Base-by-base conservation (phyloP, 1,140 invertebrate genomes). In the Drosophila punjabiensis region DNA sequence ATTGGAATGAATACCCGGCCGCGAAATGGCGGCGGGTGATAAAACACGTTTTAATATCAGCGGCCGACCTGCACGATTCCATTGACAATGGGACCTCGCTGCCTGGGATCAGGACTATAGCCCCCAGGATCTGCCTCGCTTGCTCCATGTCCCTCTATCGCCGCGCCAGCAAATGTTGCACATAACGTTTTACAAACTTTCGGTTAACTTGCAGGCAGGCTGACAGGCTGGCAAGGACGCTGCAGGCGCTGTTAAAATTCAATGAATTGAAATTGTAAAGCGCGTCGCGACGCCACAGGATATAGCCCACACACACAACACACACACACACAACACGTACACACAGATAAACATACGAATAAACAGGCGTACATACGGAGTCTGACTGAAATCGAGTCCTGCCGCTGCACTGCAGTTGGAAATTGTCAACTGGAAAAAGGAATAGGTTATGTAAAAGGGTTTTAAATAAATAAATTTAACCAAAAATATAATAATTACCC, bases 211-310 rank as follows among this genome's bases (percentile, higher is more conserved):
- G 55, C 55, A 58, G 55, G 18, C 30, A n/a, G 61, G 37, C 33
- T 56, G 33, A 13, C 30, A n/a, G 61, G 37, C 59, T 45, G 28
- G 55, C 71, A 62, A 75, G 71, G 71, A 75, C 71, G 48, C 71
- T 82, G 82, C 84, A 89, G 71, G 87, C 82, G 73, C 86, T 76
- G 83, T 92, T 92, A 92, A 92, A 92, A 92, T 92, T 92, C 90
- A 92, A 92, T 92, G 86, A 92, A 92, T 82, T 84, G 90, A 92
- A 92, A 92, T 92, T 90, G 81, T 92, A 87, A 86, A 89, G 67
- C 70, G 85, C 80, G 83, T 76, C 76, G 82, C 74, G 61, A 48
- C 73, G 85, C 75, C 59, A 65, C 77, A 81, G 71, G 71, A 81
- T 81, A 81, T 69, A 20, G 58, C 60, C 63, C 50, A 68, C 58